These are phyloP conservation scores for Nymphicus hollandicus DNA, from an alignment of 2,113 vertebrate species.

Conservation along the genomic window DNA sequence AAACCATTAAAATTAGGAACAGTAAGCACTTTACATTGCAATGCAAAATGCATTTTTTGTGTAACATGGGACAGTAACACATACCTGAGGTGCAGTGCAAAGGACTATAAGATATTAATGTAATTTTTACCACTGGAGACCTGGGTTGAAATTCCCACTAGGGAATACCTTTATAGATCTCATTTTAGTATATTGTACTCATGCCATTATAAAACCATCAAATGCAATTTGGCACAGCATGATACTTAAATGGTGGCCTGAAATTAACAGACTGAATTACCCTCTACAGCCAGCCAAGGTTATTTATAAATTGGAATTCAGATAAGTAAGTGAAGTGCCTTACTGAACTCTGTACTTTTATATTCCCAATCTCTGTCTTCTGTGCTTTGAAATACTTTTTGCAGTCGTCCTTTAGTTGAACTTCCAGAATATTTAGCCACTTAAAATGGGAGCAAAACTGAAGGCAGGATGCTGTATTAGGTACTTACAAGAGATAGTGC, in stretches of 20 bases:
- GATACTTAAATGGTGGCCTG: constrained; percentile 59
- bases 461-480: neutral
- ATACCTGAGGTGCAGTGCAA: neutral
- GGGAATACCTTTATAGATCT: constrained; percentile 62
- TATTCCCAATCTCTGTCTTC: neutral
- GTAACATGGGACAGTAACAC: neutral
- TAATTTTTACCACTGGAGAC: neutral
- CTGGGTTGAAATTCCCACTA: neutral
- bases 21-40: neutral
- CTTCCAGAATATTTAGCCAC: neutral
- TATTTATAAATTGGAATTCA: constrained; percentile 71
- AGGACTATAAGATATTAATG: neutral
- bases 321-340: constrained; percentile 55
- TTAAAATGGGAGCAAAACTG: constrained; percentile 5
- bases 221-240: constrained; percentile 55
- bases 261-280: constrained; percentile 48
- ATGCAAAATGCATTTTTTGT: neutral
- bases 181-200: constrained; percentile 20
- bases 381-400: neutral
- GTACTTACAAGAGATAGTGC: constrained; percentile 22
- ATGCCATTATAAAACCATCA: constrained; percentile 49
- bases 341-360: neutral
- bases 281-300: constrained; percentile 26
- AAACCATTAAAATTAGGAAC: neutral
- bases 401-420: neutral